phyloP scores from a whole-genome alignment of 1,140 invertebrate species.

The Ceratina calcarata region DNA sequence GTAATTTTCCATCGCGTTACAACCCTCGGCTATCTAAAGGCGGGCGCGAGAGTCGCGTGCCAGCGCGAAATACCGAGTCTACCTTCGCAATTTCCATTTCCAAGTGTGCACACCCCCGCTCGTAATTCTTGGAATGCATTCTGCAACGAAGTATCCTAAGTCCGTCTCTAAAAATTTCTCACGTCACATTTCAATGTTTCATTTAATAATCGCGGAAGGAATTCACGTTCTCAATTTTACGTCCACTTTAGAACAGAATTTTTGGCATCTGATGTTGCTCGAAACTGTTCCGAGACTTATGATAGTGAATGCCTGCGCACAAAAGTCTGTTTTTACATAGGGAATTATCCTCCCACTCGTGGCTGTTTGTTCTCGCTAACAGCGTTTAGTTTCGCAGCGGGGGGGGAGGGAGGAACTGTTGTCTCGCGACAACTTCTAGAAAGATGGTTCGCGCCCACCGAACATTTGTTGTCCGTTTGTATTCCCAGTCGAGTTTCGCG shows the following conservation, averaged over 20 bases:
- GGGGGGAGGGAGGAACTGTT: neutral
- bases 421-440: neutral
- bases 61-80: neutral
- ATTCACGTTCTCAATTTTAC: too few relatives aligned
- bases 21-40: too few relatives aligned
- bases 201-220: too few relatives aligned
- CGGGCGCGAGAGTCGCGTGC: constrained; percentile 13
- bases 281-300: too few relatives aligned
- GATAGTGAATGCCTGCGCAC: too few relatives aligned
- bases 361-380: too few relatives aligned
- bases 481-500: neutral
- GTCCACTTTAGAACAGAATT: too few relatives aligned
- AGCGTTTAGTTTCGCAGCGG: constrained; percentile 19
- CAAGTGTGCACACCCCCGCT: constrained; percentile 8
- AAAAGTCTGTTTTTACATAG: too few relatives aligned
- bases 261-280: too few relatives aligned
- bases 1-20: constrained; percentile 16
- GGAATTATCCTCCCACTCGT: too few relatives aligned
- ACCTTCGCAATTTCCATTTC: constrained; percentile 33
- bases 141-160: neutral
- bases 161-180: too few relatives aligned
- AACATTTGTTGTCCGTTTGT: neutral
- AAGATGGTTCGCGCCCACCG: neutral
- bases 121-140: constrained; percentile 21
- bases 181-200: too few relatives aligned